Evolutionary conservation across 2,888 invertebrate species (phyloP).

Genomic region (Cheilosia grossa): DNA sequence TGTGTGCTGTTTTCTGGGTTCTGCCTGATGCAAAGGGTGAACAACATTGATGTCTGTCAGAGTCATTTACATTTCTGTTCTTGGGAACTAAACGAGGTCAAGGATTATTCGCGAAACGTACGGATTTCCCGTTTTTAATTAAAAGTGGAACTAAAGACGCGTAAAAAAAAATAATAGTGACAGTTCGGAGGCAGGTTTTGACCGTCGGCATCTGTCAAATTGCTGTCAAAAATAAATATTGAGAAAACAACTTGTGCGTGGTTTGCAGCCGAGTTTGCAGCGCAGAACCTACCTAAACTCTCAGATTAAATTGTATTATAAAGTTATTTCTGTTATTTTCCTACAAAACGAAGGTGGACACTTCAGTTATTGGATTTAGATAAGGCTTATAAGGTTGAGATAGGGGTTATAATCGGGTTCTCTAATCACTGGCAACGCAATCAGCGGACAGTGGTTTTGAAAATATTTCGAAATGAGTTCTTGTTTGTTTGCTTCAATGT

Average conservation of each 20-base stretch:
- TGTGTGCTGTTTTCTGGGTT: not conserved
- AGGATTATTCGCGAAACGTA: slow-evolving; percentile 28
- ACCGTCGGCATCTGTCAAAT: slow-evolving; percentile 20
- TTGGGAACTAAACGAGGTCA: slow-evolving; percentile 38
- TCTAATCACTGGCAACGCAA: too few relatives aligned
- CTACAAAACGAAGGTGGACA: slow-evolving; percentile 1
- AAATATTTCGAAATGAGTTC: too few relatives aligned
- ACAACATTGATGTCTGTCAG: not conserved
- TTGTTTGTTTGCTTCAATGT: too few relatives aligned
- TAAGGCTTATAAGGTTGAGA: not conserved
- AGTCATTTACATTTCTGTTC: not conserved
- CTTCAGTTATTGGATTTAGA: not conserved
- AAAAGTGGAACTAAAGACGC: not conserved
- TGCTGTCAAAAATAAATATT: not conserved
- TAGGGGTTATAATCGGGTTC: not conserved
- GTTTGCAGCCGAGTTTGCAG: not conserved
- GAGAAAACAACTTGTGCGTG: not conserved
- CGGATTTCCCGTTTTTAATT: not conserved
- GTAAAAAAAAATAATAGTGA: not conserved
- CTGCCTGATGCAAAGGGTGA: not conserved
- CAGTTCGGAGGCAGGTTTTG: not conserved
- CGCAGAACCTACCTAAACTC: slow-evolving; percentile 2
- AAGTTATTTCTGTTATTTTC: slow-evolving; percentile 3
- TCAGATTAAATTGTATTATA: slow-evolving; percentile 2
- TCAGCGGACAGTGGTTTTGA: too few relatives aligned